phyloP scores from a whole-genome alignment of 1,140 invertebrate species.

The Drosophila virilis region DNA sequence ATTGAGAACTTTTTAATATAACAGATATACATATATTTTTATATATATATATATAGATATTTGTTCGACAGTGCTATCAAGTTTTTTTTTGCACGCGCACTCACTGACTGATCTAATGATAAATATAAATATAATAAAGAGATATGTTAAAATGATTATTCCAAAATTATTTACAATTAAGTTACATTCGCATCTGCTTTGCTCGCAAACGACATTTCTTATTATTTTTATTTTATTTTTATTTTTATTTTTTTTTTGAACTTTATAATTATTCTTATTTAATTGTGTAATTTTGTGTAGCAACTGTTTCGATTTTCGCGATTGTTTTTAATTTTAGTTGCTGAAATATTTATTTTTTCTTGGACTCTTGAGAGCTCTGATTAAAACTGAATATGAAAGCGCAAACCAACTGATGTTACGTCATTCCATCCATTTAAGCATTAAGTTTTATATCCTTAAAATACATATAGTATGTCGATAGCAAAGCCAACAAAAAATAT shows the following conservation, averaged over 20 bases:
- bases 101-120: constrained; percentile 64
- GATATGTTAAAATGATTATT: constrained; percentile 15
- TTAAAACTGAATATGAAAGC: neutral
- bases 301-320: constrained; percentile 5
- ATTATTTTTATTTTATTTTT: neutral
- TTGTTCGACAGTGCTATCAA: constrained; percentile 59
- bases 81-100: constrained; percentile 26
- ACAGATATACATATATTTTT: constrained; percentile 5
- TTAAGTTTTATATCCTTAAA: constrained; percentile 32
- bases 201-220: neutral
- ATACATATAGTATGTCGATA: constrained; percentile 16
- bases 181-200: constrained; percentile 9
- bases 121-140: constrained; percentile 29
- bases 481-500: constrained; percentile 25
- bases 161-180: constrained; percentile 11
- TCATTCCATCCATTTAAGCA: constrained; percentile 47
- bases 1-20: neutral
- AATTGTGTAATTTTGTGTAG: neutral
- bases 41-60: constrained; percentile 16
- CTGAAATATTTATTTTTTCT: constrained; percentile 5
- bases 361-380: neutral
- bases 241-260: neutral
- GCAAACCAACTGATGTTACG: constrained; percentile 24
- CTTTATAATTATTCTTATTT: neutral
- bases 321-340: constrained; percentile 12